phyloP scores from a whole-genome alignment of 2,113 vertebrate genomes.

The Lichenostomus cassidix region DNA sequence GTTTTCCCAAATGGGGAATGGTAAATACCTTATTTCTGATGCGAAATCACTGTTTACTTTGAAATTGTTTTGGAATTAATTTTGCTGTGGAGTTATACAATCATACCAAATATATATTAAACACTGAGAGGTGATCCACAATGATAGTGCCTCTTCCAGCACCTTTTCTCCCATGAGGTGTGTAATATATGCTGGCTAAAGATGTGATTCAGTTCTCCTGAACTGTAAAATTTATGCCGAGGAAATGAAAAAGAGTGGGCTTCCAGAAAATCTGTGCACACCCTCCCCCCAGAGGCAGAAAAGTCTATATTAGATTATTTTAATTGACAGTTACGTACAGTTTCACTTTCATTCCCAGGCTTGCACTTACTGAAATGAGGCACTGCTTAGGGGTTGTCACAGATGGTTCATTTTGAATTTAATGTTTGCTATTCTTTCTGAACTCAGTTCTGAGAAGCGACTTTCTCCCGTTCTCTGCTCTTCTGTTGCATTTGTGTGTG shows the following conservation, averaged over 20 bases:
- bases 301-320: conserved; percentile 25
- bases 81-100: background rate
- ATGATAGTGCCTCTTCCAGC: background rate
- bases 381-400: background rate
- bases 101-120: background rate
- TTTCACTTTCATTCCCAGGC: background rate
- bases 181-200: background rate
- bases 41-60: background rate
- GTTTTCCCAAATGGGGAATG: background rate
- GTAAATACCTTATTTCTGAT: background rate
- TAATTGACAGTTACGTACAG: background rate
- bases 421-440: background rate
- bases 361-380: conserved; percentile 1
- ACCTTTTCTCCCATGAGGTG: background rate
- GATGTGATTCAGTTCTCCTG: background rate
- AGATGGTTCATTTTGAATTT: background rate
- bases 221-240: background rate
- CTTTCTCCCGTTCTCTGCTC: background rate
- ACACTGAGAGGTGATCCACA: background rate
- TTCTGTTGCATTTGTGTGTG: background rate
- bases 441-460: background rate
- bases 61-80: background rate
- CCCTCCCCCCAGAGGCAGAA: background rate
- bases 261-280: background rate
- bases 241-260: background rate